Base-by-base conservation (phyloP, 64 coral and sea anemone genomes). In the Pocillopora damicornis region DNA sequence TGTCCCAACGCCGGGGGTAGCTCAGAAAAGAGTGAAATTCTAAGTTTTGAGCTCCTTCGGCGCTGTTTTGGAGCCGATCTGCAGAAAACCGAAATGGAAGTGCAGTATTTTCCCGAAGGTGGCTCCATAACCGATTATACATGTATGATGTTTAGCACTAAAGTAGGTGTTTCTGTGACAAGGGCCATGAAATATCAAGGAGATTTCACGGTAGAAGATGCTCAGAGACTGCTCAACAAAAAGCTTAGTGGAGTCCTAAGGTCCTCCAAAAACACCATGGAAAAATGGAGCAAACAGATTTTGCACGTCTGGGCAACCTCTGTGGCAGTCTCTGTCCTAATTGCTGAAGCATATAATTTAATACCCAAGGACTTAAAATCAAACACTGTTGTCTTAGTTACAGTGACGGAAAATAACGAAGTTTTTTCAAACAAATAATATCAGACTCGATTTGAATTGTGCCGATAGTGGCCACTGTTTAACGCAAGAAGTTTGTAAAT, bases 121-220 rank as follows among this genome's bases (percentile, higher is more conserved):
- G 94, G 94, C 13, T 38, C 91, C 15, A 93, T 96, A 1, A 96
- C 94, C 42, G 94, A 96, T 73, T 96, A 96, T 72, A 93, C 94
- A 5, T 96, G 94, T 35, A 88, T 36, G 34, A 73, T 96, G 69
- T 96, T 96, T 62, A 91, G 88, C 11, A 83, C 90, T 51, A 93
- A 62, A 15, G 79, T 96, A 25, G 94, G 91, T 15, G 92, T 96
- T 30, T 96, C 94, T 7, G 94, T 96, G 42, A 96, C 94, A 42
- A 81, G 94, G 59, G 94, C 94, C 0, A 96, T 96, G 91, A 96
- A 93, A 76, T 96, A 83, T 79, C 83, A 84, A 11, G 94, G 94
- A 51, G 80, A 96, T 17, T 96, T 96, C 69, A 96, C 91, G 15
- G 13, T 88, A 11, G 63, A 86, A 84, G 94, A 96, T 78, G 94